Percentiles rank a stretch among this genome's conserved stretches.
Conservation (phyloP, 1,140 invertebrate genomes). For the Heliconius hermathena region DNA sequence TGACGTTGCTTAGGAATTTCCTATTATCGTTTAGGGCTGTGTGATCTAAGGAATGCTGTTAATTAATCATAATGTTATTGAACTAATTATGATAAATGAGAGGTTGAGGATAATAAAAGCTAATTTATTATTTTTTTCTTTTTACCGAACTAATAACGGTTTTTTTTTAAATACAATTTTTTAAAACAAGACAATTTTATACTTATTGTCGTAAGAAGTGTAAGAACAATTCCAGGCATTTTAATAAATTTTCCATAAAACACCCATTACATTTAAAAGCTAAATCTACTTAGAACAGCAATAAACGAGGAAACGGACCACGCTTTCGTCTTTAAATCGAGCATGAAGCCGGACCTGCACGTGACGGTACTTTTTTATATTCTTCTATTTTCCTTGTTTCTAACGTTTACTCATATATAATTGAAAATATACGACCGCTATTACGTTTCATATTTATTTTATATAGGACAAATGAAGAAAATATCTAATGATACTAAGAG, state of each 20-base stretch:
- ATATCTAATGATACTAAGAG: not conserved
- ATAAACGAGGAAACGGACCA: constrained; percentile 11
- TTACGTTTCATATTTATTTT: not conserved
- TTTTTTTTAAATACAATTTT: no score
- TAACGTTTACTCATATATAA: constrained; percentile 27
- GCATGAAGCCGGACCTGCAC: constrained; percentile 30
- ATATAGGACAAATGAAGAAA: not conserved
- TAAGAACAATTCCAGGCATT: not conserved
- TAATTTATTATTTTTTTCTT: no score
- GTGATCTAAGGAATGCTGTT: not conserved
- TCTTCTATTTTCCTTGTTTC: constrained; percentile 23
- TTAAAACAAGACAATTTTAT: no score
- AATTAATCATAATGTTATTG: not conserved
- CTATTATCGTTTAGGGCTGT: not conserved
- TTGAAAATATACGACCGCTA: constrained; percentile 28
- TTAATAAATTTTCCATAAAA: not conserved
- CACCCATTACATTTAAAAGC: not conserved
- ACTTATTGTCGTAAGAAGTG: not conserved
- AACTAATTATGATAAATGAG: not conserved
- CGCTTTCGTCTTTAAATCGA: constrained; percentile 32
- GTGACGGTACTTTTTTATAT: constrained; percentile 30
- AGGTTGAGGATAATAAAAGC: not conserved
- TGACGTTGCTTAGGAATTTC: no score
- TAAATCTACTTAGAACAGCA: not conserved
- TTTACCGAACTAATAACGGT: no score